Base-by-base conservation (phyloP, 2,888 invertebrate species). In the Drosophila neoperkinsi region DNA sequence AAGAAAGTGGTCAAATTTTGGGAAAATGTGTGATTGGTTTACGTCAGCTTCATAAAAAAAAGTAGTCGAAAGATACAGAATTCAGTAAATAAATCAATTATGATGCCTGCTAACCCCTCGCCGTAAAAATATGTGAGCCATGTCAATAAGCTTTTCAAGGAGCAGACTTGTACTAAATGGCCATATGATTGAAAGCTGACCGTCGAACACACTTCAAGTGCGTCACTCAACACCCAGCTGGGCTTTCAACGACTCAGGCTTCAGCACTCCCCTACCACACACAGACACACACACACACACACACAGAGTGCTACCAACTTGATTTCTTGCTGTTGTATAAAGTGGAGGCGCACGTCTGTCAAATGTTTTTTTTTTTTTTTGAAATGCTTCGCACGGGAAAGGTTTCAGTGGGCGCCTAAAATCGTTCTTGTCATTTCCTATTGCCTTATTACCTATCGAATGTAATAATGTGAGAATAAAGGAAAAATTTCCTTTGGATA, bases 141-240 rank as follows among this genome's bases (percentile, higher is more conserved):
- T 77, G 74, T 73, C 77, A 64, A 80, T 63, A 50, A 43, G 65
- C 55, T 33, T 62, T 36, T 71, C 53, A 53, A 31, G 25, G 52
- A 52, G 28, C 25, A 62, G 49, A 60, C 69, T 70, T 60, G 1
- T 49, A 53, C 84, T 74, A 81, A 87, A 86, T 79, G 75, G 74
- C 69, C 84, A 58, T 79, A 73, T 87, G 89, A 89, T 87, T 86
- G 89, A 81, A 79, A 77, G 76, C 71, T 82, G 76, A 64, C 72
- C 74, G 41, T 43, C 38, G 53, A 38, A 21, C 61, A 59, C 61
- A 51, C 64, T 52, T 6, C 49, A 53, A 62, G 56, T 60, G 28
- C 51, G 61, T 71, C 60, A 66, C 50, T 58, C 60, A 53, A 77
- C 74, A 49, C 52, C 59, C 43, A 50, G 41, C 56, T 49, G 49